Evolutionary conservation across 2,888 invertebrate species (phyloP), one percentile per base, ranked within the genome.

Genomic region (Thera britannica): DNA sequence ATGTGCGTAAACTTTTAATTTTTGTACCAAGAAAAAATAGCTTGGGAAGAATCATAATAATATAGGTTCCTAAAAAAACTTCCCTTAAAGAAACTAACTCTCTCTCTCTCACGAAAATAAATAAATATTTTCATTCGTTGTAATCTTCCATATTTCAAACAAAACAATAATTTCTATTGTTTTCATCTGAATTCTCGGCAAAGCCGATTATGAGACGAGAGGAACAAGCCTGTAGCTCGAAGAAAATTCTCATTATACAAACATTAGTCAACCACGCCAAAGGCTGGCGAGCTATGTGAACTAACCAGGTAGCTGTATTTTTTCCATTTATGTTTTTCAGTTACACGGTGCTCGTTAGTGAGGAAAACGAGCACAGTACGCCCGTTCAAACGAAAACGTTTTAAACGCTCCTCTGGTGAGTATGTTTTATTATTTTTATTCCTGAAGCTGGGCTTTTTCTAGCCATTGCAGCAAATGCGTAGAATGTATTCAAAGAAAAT

Each of bases 351-450:
- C 88, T 90, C 89, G 86, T 89, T 91, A 90, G 85, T 77, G 82
- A 81, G 79, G 82, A 81, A 80, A 83, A 77, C 84, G 76, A 77
- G 80, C 75, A 75, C 79, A 72, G 79, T 80, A 73, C 84, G 79
- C 75, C 75, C 82, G 76, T 82, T 86, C 85, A 90, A 90, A 86
- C 85, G 87, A 81, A 88, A 87, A 84, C 89, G 91, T 73, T 82
- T 86, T 79, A 92, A 91, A 82, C 89, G 92, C 56, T 88, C 90
- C 74, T 75, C 88, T 77, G 92, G 92, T 90, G 80, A 87, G 84
- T 79, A 79, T 77, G 75, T 81, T 78, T 68, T 78, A 72, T 75
- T 74, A 72, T 65, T 76, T 73, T 78, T 81, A 75, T 78, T 72
- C 75, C 63, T 55, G 58, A 46, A 67, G 65, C 63, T 72, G 60